These are phyloP conservation scores for Riparia riparia DNA, from an alignment of 2,113 vertebrate genomes.

Conservation along the genomic window DNA sequence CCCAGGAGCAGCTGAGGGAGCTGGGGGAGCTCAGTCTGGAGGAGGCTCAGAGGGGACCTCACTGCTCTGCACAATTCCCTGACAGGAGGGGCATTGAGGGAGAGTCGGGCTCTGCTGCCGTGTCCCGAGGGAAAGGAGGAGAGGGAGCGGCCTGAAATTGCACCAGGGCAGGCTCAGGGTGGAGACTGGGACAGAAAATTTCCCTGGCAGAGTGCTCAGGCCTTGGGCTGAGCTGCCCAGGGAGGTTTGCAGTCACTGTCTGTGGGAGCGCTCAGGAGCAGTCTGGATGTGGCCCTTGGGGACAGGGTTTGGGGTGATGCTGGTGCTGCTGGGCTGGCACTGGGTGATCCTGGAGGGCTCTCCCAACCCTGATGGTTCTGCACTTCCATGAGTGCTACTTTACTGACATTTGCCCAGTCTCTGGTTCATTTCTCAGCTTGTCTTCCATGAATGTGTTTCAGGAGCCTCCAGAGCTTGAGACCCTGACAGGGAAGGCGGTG, in stretches of 20 bases:
- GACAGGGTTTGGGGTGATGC: not conserved
- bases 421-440: not conserved
- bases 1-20: not conserved
- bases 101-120: not conserved
- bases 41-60: not conserved
- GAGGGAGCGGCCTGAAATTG: not conserved
- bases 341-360: accelerated
- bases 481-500: not conserved
- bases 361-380: not conserved
- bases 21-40: not conserved
- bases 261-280: not conserved
- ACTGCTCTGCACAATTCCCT: not conserved
- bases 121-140: not conserved
- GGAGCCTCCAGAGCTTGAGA: not conserved
- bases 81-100: not conserved
- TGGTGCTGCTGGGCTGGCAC: accelerated
- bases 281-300: not conserved
- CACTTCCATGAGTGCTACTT: not conserved
- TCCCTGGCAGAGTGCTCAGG: accelerated
- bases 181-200: no score
- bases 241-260: not conserved
- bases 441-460: not conserved
- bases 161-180: not conserved
- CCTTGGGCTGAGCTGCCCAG: not conserved
- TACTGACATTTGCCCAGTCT: not conserved